Conservation (phyloP, 1,140 invertebrate species). For the Trypoxylus dichotomus region DNA sequence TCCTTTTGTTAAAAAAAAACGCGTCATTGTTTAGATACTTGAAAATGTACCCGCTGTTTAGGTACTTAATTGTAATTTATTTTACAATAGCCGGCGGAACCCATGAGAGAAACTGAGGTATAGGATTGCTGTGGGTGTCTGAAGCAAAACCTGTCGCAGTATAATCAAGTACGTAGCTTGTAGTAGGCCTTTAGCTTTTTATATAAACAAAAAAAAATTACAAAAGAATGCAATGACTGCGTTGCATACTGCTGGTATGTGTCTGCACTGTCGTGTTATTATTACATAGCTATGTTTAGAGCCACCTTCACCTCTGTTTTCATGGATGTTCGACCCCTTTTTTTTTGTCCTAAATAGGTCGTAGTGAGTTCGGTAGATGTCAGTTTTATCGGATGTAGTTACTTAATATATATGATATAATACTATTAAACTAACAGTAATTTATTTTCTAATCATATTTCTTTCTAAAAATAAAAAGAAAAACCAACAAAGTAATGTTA, state of each 20-base stretch:
- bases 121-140: slow-evolving; percentile 55
- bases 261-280: slow-evolving; percentile 49
- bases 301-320: slow-evolving; percentile 36
- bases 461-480: background rate
- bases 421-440: background rate
- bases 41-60: slow-evolving; percentile 26
- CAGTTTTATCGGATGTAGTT: background rate
- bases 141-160: slow-evolving; percentile 60
- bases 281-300: slow-evolving; percentile 47
- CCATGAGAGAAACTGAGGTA: slow-evolving; percentile 71
- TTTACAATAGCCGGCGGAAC: slow-evolving; percentile 69
- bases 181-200: slow-evolving; percentile 51
- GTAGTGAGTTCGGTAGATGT: slow-evolving; percentile 21
- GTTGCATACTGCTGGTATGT: slow-evolving; percentile 49
- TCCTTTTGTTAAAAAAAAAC: background rate
- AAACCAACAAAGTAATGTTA: slow-evolving; percentile 3
- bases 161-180: slow-evolving; percentile 66
- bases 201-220: background rate
- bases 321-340: slow-evolving; percentile 39
- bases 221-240: slow-evolving; percentile 43
- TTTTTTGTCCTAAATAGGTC: slow-evolving; percentile 19
- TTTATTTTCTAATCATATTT: background rate
- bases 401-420: background rate
- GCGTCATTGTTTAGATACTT: slow-evolving; percentile 6
- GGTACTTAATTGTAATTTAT: slow-evolving; percentile 47